Evolutionary conservation across 2,113 vertebrate species (phyloP), one percentile per base, ranked within the genome.

Genomic region (Antigone vipio): DNA sequence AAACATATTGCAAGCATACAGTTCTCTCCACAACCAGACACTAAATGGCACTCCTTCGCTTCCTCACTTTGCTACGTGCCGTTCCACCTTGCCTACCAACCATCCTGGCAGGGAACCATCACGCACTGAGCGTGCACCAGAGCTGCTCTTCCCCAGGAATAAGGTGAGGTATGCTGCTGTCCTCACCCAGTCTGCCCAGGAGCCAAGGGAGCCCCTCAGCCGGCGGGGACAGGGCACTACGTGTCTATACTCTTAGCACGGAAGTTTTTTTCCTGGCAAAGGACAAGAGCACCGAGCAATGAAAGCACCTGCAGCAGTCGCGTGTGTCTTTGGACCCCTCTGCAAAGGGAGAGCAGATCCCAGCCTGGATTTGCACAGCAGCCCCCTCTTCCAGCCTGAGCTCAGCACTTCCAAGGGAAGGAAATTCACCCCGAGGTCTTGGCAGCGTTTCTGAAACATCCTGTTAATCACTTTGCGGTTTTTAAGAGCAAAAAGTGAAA

Each of bases 1-100:
- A 97, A 97, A 87, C 95, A 96, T 97, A 92, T 93, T 97, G 95
- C 91, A 40, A 79, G 91, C 94, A 95, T 78, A 90, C 80, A 93
- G 81, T 14, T 94, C 92, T 81, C 74, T 73, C 83, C 50, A 81
- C 86, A 89, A 82, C 3, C 92, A 95, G 88, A 86, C 94, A 91
- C 80, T 93, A 96, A 96, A 94, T 76, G 94, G 95, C 92, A 95
- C 84, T 97, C 85, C 85, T 81, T 88, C 17, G 2, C 84, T 93
- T 78, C 92, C 91, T 93, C 81, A 6, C 91, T 89, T 77, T 60
- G 63, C 74, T 55, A 42, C 0, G 2, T 62, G 86, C 80, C 1
- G 1, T 76, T 60, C 84, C 92, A 78, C 92, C 94, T 68, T 73
- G 66, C 92, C 73, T 40, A 64, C 75, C 78, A 56, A 34, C 45